phyloP scores from a whole-genome alignment of 2,888 invertebrate genomes.

The Phymatocera aterrima region DNA sequence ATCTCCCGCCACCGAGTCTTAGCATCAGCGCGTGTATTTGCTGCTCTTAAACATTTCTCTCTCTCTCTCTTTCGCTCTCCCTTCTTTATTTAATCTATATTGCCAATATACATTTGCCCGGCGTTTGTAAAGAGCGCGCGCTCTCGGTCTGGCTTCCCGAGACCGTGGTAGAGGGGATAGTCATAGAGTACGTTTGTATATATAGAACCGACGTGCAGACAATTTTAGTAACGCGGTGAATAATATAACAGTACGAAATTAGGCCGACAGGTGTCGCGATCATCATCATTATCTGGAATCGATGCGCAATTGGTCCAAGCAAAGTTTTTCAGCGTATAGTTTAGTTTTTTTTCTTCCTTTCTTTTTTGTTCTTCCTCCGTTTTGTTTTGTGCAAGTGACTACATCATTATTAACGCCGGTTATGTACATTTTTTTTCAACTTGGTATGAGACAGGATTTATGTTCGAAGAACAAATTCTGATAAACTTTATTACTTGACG shows the following conservation, averaged over 20 bases:
- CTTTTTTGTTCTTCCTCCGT: too few species aligned
- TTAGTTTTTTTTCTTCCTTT: too few species aligned
- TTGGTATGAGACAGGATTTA: too few species aligned
- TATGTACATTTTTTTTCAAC: too few species aligned
- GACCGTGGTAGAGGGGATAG: too few species aligned
- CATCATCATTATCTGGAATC: not conserved
- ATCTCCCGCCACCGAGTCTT: not conserved
- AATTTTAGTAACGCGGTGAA: not conserved
- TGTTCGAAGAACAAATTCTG: too few species aligned
- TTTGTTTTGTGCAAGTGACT: too few species aligned
- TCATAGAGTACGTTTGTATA: constrained; percentile 10
- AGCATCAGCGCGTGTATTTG: not conserved
- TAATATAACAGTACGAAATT: not conserved
- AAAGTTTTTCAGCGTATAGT: too few species aligned
- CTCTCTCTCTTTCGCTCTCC: not conserved
- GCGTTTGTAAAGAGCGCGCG: constrained; percentile 41
- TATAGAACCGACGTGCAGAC: not conserved
- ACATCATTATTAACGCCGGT: too few species aligned
- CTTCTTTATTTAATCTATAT: too few species aligned
- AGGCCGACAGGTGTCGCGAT: constrained; percentile 19
- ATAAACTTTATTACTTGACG: too few species aligned
- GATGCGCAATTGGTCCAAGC: constrained; percentile 10
- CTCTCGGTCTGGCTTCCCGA: not conserved
- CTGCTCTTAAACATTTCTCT: not conserved
- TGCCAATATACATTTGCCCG: constrained; percentile 2